Percentiles rank a stretch among this genome's conserved stretches.
Conservation (phyloP, 2,888 invertebrate genomes). For the Cantharis flavilabris region DNA sequence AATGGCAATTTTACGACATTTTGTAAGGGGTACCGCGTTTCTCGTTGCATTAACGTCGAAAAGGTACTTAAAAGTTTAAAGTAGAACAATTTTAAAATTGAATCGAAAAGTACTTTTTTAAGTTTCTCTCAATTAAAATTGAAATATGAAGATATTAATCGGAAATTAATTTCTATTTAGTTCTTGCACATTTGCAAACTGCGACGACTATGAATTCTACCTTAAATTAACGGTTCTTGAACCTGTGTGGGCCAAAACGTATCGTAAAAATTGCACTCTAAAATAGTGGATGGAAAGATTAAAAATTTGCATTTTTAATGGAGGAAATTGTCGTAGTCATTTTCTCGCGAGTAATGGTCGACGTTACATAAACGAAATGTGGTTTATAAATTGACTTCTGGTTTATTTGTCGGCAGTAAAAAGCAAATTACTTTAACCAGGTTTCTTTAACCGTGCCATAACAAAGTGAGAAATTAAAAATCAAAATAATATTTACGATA, state of each 20-base stretch:
- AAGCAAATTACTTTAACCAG: slow-evolving; percentile 16
- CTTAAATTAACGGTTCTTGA: background rate
- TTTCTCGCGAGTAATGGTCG: background rate
- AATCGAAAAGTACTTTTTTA: too few relatives aligned
- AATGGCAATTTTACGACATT: too few relatives aligned
- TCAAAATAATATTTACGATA: slow-evolving; percentile 26
- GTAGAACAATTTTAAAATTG: too few relatives aligned
- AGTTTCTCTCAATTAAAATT: too few relatives aligned
- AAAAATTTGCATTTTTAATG: background rate
- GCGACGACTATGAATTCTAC: too few relatives aligned
- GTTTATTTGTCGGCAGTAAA: slow-evolving; percentile 21
- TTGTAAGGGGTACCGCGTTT: too few relatives aligned
- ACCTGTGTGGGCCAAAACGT: background rate
- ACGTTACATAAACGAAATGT: background rate
- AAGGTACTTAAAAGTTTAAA: too few relatives aligned
- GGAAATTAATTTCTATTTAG: too few relatives aligned
- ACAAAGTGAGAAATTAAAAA: slow-evolving; percentile 31
- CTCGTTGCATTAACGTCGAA: too few relatives aligned
- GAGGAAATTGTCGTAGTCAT: background rate
- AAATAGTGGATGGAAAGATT: background rate
- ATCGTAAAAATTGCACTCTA: background rate
- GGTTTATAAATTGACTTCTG: background rate
- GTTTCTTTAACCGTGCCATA: slow-evolving; percentile 7
- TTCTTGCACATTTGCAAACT: too few relatives aligned
- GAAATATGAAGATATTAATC: too few relatives aligned